Base-by-base conservation (phyloP, 2,888 invertebrate genomes). In the Drosophila setosimentum region DNA sequence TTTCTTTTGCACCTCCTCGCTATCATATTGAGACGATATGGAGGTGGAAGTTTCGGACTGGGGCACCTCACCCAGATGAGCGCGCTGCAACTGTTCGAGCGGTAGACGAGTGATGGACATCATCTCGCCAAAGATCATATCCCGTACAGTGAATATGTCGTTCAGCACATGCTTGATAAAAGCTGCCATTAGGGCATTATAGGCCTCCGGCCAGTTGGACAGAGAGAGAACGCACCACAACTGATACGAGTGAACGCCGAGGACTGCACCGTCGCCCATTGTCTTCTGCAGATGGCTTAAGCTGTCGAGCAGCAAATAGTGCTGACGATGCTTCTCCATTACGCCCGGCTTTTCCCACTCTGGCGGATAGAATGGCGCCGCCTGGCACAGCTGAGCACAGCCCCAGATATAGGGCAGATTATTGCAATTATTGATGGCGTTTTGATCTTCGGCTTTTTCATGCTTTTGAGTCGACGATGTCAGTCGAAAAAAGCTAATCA, bases 321-420 rank as follows among this genome's bases (percentile, higher is more conserved):
- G 96, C 69, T 96, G 94, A 55, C 94, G 93, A 91, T 94, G 95
- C 62, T 94, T 93, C 57, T 96, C 53, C 24, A 71, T 95, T 60
- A 97, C 95, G n/a, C 97, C 94, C 32, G 96, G 96, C 83, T 95
- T 95, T 67, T 98, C 96, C 33, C 97, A 94, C 92, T 99, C 98
- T 75, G 96, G 95, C 18, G 95, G 95, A 0, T 99, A 96, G 83
- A 99, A 95, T 73, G 95, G 95, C 7, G 95, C 95, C 90, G 97
- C 96, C 71, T 95, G 96, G 95, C 92, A 66, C 11, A 99, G 94
- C 92, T 99, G 99, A 10, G 99, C 96, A 92, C 98, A 98, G 7
- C 99, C 99, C 98, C 98, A 99, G 90, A 99, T 96, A 90, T 99
- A 99, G 24, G 99, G 98, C 53, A 99, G 94, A 94, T 99, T 99